Conservation (phyloP, 1,140 invertebrate genomes). For the Samia ricini region DNA sequence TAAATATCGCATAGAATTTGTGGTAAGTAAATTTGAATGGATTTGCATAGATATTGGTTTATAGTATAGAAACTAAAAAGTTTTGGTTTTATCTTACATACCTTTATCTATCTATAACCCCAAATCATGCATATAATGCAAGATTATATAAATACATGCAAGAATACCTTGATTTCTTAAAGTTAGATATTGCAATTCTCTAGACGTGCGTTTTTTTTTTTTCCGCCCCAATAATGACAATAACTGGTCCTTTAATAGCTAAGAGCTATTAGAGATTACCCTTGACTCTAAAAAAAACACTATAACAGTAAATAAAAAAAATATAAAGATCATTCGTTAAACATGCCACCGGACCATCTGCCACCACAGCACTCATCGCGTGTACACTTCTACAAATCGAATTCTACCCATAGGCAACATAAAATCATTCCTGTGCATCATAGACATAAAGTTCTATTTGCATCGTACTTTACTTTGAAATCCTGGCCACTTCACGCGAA, state of each 20-base stretch:
- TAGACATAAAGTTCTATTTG: background rate
- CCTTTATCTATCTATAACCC: no score
- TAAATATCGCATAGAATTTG: no score
- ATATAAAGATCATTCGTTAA: slow-evolving; percentile 2
- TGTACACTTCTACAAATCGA: slow-evolving; percentile 65
- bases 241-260: background rate
- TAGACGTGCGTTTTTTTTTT: background rate
- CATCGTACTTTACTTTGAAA: background rate
- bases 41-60: no score
- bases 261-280: background rate
- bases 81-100: no score
- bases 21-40: no score
- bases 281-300: background rate
- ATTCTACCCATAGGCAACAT: slow-evolving; percentile 11
- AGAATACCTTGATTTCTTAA: background rate
- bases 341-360: slow-evolving; percentile 58
- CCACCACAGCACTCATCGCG: slow-evolving; percentile 70
- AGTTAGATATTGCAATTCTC: background rate
- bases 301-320: slow-evolving; percentile 2
- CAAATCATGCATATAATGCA: no score
- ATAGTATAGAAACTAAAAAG: no score
- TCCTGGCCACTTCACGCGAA: background rate
- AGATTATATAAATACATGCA: no score
- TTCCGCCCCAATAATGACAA: background rate
- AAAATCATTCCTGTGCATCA: background rate